phyloP scores from a whole-genome alignment of 2,888 invertebrate species.

The Cremastobaeus sp. region DNA sequence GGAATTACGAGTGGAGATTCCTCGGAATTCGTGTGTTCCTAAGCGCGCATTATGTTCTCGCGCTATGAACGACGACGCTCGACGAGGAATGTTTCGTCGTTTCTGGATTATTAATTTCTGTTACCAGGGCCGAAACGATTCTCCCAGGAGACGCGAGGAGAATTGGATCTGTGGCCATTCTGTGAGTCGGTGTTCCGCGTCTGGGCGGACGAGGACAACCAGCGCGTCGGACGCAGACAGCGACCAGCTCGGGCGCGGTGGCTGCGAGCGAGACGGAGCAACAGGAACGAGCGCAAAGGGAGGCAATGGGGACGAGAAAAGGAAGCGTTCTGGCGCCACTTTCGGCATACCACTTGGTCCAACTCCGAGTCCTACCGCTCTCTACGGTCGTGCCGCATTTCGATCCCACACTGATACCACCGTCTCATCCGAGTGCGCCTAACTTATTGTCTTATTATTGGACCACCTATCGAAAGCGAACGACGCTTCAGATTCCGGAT shows the following conservation, averaged over 20 bases:
- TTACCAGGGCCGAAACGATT: slow-evolving; percentile 54
- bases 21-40: slow-evolving; percentile 49
- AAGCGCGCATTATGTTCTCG: slow-evolving; percentile 36
- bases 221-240: slow-evolving; percentile 4
- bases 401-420: slow-evolving; percentile 72
- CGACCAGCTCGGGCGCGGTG: slow-evolving; percentile 19
- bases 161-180: slow-evolving; percentile 65
- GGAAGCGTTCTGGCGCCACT: slow-evolving; percentile 69
- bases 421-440: slow-evolving; percentile 64
- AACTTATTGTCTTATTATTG: slow-evolving; percentile 77
- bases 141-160: slow-evolving; percentile 58
- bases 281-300: slow-evolving; percentile 49
- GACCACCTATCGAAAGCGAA: slow-evolving; percentile 73
- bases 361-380: slow-evolving; percentile 51
- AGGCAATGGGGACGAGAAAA: slow-evolving; percentile 50
- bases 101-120: slow-evolving; percentile 62
- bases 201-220: slow-evolving; percentile 32
- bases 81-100: slow-evolving; percentile 57
- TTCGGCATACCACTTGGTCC: slow-evolving; percentile 66
- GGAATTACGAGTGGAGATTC: slow-evolving; percentile 39
- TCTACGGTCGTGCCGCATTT: slow-evolving; percentile 65
- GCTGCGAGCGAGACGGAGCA: slow-evolving; percentile 45
- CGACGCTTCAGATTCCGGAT: slow-evolving; percentile 54
- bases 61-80: slow-evolving; percentile 43
- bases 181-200: slow-evolving; percentile 37